A percentile compares a stretch with the other conserved stretches of the same genome.
These are phyloP conservation scores for Cylindroiulus punctatus DNA, from an alignment of 2,888 invertebrate genomes.

Conservation along the genomic window DNA sequence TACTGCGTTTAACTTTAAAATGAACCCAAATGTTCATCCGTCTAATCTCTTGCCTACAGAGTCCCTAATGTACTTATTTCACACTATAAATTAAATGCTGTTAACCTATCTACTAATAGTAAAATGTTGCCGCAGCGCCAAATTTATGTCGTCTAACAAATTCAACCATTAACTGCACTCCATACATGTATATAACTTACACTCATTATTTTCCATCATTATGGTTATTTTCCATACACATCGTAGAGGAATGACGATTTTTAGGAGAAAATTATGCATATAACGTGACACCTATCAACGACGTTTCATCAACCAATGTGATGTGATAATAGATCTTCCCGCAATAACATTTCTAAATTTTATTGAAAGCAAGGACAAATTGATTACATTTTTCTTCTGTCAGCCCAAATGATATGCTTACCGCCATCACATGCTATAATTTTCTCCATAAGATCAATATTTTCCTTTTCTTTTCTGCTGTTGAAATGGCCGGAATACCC, in stretches of 20 bases:
- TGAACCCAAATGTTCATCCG: too few relatives aligned
- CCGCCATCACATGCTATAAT: not conserved
- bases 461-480: not conserved
- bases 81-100: too few relatives aligned
- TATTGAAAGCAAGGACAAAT: not conserved
- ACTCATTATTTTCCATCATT: not conserved
- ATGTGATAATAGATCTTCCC: too few relatives aligned
- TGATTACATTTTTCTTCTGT: not conserved
- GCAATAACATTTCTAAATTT: too few relatives aligned
- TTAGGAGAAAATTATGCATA: not conserved
- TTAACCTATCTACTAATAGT: too few relatives aligned
- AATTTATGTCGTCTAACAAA: too few relatives aligned
- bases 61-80: too few relatives aligned
- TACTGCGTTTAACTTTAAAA: too few relatives aligned
- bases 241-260: not conserved
- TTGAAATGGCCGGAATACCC: not conserved
- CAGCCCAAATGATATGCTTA: not conserved
- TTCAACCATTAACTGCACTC: too few relatives aligned
- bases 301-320: too few relatives aligned
- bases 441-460: not conserved
- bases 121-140: too few relatives aligned
- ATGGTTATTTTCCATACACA: not conserved
- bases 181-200: not conserved
- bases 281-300: not conserved
- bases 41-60: too few relatives aligned